A percentile compares a stretch with the other conserved stretches of the same genome.
These are phyloP conservation scores for Phaonia tiefii DNA, from an alignment of 2,888 invertebrate genomes.

Conservation along the genomic window DNA sequence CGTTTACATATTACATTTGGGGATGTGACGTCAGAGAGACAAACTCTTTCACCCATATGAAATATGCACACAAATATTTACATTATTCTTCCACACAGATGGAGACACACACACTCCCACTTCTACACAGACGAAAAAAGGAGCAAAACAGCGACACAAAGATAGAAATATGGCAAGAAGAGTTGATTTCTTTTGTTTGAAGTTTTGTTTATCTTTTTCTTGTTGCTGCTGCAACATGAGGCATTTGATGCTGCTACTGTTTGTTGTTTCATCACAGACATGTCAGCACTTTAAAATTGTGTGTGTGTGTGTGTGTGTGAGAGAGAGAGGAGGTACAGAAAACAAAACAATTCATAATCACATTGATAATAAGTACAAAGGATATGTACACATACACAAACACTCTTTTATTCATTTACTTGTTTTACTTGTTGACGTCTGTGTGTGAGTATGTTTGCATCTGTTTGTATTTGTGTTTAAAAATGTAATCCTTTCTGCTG, in stretches of 20 bases:
- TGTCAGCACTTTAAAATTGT: slow-evolving; percentile 58
- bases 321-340: too few relatives aligned
- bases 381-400: neutral
- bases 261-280: slow-evolving; percentile 46
- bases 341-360: slow-evolving; percentile 8
- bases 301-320: too few relatives aligned
- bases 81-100: neutral
- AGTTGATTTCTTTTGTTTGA: slow-evolving; percentile 44
- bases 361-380: neutral
- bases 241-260: slow-evolving; percentile 42
- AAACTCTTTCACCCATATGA: slow-evolving; percentile 18
- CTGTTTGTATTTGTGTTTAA: slow-evolving; percentile 21
- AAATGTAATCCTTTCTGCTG: slow-evolving; percentile 45
- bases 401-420: slow-evolving; percentile 1
- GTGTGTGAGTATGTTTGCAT: too few relatives aligned
- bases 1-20: too few relatives aligned
- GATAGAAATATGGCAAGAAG: neutral
- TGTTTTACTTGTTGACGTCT: slow-evolving; percentile 2
- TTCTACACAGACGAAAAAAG: neutral
- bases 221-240: slow-evolving; percentile 34
- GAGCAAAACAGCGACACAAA: neutral
- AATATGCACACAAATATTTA: slow-evolving; percentile 35
- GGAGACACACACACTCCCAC: neutral
- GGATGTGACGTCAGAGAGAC: neutral
- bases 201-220: slow-evolving; percentile 51